phyloP scores from a whole-genome alignment of 2,113 vertebrate genomes.

The Ranitomeya imitator region DNA sequence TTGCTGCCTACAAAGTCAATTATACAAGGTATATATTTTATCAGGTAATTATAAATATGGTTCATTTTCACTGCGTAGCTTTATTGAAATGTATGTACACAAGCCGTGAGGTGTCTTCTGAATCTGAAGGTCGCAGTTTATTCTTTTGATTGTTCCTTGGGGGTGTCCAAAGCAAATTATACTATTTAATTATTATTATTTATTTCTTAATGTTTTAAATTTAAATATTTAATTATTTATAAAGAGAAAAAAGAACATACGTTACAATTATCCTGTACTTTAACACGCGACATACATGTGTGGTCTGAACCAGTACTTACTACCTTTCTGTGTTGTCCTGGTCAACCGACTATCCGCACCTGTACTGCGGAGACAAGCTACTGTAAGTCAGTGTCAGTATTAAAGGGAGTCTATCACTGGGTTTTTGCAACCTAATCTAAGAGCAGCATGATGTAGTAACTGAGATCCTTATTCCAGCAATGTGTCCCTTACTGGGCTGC shows the following conservation, averaged over 20 bases:
- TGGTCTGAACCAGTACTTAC: too few species aligned
- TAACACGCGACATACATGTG: too few species aligned
- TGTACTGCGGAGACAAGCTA: not conserved
- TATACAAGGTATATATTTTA: slow-evolving; percentile 86
- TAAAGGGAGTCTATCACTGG: too few species aligned
- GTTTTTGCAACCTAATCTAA: too few species aligned
- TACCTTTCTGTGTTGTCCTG: too few species aligned
- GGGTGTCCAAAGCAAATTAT: not conserved
- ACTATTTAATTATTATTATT: not conserved
- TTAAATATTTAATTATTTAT: not conserved
- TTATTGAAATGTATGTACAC: not conserved
- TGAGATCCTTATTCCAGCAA: too few species aligned
- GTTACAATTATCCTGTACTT: too few species aligned
- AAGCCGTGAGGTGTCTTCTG: not conserved
- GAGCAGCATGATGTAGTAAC: too few species aligned
- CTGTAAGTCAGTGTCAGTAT: too few species aligned
- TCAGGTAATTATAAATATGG: not conserved
- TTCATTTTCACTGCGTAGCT: not conserved
- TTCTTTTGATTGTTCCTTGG: not conserved
- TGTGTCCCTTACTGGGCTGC: too few species aligned
- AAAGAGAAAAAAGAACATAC: not conserved
- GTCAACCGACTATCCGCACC: not conserved
- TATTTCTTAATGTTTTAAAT: not conserved
- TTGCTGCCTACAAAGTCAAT: slow-evolving; percentile 92
- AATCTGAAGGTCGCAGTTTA: not conserved